phyloP scores from a whole-genome alignment of 2,888 invertebrate species.

The Carabus problematicus region DNA sequence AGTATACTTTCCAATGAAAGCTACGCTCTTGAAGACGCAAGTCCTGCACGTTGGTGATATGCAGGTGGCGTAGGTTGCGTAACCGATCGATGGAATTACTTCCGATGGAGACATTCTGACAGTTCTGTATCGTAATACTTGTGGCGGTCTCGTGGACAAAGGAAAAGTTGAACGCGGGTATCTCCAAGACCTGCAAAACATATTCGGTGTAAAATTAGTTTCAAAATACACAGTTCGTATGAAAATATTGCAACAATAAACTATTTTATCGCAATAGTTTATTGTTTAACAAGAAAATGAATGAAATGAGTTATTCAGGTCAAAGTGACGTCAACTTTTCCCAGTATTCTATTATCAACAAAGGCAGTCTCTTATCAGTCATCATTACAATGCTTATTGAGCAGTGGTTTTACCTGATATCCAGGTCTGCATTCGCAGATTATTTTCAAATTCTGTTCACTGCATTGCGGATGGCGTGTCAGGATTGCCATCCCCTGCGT shows the following conservation, averaged over 20 bases:
- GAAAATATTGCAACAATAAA: too few species aligned
- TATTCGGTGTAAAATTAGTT: too few species aligned
- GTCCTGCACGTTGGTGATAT: constrained; percentile 68
- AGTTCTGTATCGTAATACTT: constrained; percentile 71
- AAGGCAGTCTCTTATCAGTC: too few species aligned
- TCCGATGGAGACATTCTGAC: constrained; percentile 67
- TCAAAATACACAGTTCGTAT: too few species aligned
- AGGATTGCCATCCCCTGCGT: not conserved
- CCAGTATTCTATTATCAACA: too few species aligned
- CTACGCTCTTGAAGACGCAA: constrained; percentile 69
- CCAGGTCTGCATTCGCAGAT: constrained; percentile 14
- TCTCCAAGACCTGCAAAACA: constrained; percentile 15
- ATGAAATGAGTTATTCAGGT: too few species aligned
- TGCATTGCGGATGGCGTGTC: constrained; percentile 1
- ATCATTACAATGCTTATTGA: too few species aligned
- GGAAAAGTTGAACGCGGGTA: constrained; percentile 7
- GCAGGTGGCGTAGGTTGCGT: constrained; percentile 68
- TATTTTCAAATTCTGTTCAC: constrained; percentile 7
- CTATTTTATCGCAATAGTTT: too few species aligned
- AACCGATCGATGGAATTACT: constrained; percentile 67
- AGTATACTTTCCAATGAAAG: constrained; percentile 63
- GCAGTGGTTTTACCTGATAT: not conserved
- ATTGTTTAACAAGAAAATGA: too few species aligned
- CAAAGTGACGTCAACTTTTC: too few species aligned
- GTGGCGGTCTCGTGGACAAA: constrained; percentile 50